These are phyloP conservation scores for Xylota sylvarum DNA, from an alignment of 2,888 invertebrate species.

Conservation along the genomic window DNA sequence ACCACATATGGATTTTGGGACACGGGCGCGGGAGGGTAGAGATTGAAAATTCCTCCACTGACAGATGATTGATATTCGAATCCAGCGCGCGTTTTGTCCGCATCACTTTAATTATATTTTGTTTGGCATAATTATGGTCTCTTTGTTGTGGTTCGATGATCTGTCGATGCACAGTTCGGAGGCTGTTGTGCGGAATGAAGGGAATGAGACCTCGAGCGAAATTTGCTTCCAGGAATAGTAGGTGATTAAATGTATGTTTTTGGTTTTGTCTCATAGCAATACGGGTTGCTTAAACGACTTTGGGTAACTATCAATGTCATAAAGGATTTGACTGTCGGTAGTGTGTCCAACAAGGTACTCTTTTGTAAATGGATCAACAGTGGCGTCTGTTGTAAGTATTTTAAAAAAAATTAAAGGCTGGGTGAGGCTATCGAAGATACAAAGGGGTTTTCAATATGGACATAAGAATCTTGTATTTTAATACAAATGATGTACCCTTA, in stretches of 20 bases:
- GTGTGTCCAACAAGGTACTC: too few relatives aligned
- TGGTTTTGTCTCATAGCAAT: not conserved
- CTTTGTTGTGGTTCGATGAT: conserved; percentile 74
- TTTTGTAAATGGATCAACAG: too few relatives aligned
- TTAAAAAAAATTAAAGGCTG: too few relatives aligned
- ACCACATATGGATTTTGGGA: conserved; percentile 58
- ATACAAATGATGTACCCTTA: too few relatives aligned
- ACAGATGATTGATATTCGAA: conserved; percentile 75
- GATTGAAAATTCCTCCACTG: conserved; percentile 53
- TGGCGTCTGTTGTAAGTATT: too few relatives aligned
- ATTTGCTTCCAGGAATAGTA: conserved; percentile 32
- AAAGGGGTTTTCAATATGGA: too few relatives aligned
- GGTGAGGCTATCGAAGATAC: too few relatives aligned
- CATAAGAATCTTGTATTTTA: too few relatives aligned
- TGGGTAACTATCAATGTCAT: too few relatives aligned
- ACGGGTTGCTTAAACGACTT: too few relatives aligned
- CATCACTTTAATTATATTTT: conserved; percentile 65
- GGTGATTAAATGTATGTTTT: conserved; percentile 8
- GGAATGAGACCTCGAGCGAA: conserved; percentile 6
- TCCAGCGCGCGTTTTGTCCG: conserved; percentile 38
- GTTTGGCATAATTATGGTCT: conserved; percentile 66
- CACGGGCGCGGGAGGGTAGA: not conserved
- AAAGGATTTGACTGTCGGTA: too few relatives aligned
- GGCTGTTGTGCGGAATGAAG: not conserved
- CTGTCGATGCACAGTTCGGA: conserved; percentile 46